These are phyloP conservation scores for Lamprotornis superbus DNA, from an alignment of 2,113 vertebrate species.

Conservation along the genomic window DNA sequence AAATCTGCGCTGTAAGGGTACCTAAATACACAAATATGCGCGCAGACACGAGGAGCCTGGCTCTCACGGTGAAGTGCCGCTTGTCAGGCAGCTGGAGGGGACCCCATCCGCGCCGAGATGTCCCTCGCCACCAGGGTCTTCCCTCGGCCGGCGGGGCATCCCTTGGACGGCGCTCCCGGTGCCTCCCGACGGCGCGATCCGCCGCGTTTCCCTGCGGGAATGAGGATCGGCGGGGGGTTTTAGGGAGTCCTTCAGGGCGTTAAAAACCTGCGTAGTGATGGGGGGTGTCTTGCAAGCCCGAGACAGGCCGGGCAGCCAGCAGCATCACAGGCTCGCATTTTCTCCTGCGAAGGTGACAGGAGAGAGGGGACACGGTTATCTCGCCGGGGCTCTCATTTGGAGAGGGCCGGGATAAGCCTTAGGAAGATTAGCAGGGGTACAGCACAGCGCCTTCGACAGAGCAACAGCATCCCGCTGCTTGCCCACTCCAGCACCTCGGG, in stretches of 20 bases:
- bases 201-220: background rate
- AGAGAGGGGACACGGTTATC: background rate
- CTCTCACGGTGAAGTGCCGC: background rate
- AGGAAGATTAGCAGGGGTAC: background rate
- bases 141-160: background rate
- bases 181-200: background rate
- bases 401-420: background rate
- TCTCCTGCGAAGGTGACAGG: background rate
- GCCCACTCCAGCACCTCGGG: background rate
- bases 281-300: background rate
- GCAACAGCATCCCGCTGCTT: background rate
- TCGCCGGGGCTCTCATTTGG: background rate
- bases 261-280: background rate
- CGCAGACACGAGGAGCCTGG: background rate
- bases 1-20: background rate
- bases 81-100: background rate
- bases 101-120: rapidly evolving
- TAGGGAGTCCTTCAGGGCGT: no score
- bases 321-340: background rate
- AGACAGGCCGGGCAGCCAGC: background rate
- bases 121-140: background rate
- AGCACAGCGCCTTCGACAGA: background rate
- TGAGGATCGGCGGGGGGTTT: background rate
- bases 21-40: background rate
- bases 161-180: background rate